Percentiles rank a stretch among this genome's conserved stretches.
Conservation (phyloP, 2,797 vertebrate species). For the Arnoldichthys spilopterus region DNA sequence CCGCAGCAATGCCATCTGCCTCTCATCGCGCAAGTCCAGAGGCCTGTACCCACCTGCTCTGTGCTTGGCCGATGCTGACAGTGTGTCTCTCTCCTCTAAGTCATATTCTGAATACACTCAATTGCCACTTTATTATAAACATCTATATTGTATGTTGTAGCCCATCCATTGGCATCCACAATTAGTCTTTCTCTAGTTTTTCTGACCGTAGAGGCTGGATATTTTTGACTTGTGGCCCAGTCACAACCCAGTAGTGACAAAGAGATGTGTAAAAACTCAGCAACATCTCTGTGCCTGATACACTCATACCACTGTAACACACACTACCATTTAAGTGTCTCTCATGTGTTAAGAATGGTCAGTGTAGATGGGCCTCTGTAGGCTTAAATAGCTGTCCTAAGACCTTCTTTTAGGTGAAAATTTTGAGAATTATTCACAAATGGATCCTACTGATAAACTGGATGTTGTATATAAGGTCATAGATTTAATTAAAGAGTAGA, state of each 20-base stretch:
- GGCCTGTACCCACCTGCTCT: conserved; percentile 86
- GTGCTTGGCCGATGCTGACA: conserved; percentile 94
- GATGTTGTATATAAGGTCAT: no score
- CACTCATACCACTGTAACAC: background rate
- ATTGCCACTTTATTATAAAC: background rate
- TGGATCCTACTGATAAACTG: no score
- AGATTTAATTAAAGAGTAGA: no score
- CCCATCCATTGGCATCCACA: no score
- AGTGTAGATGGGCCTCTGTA: background rate
- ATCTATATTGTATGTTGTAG: background rate
- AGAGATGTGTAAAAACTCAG: background rate
- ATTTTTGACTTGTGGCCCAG: background rate
- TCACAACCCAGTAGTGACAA: background rate
- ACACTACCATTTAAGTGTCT: background rate
- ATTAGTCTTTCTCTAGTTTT: no score
- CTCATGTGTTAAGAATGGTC: background rate
- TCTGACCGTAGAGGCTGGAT: background rate
- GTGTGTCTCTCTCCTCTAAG: conserved; percentile 80
- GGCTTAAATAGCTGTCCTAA: background rate
- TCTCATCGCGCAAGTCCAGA: conserved; percentile 90
- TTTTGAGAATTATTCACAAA: background rate
- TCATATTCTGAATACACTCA: background rate
- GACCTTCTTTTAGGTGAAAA: background rate
- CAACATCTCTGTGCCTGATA: background rate
- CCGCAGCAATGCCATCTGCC: conserved; percentile 91